Evolutionary conservation across 2,888 invertebrate genomes (phyloP), one percentile per base, ranked within the genome.

Genomic region (Rutpela maculata): DNA sequence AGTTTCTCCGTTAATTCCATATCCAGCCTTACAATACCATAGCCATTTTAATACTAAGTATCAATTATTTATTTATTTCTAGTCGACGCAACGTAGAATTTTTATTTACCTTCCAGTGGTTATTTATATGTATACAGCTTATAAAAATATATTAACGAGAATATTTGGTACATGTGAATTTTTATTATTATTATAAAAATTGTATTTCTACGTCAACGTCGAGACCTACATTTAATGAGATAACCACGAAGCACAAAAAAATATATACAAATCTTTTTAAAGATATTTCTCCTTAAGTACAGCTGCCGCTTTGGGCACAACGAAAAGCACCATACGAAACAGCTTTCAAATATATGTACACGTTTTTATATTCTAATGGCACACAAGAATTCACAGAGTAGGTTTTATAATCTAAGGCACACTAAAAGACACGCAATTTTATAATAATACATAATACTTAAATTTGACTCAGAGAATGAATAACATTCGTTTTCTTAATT

Each of bases 351-450:
- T 55, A 26, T 72, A 72, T 72, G 35, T 63, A 72, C 62, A 72
- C 9, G 38, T 31, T 31, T 63, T 63, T 50, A 72, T 69, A 35
- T 67, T 65, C 38, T 67, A 75, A 78, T 80, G 78, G 86, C 86
- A 86, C 86, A 82, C 83, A 66, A 74, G 82, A 86, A 85, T 85
- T 84, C 85, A 86, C 85, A 83, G 79, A 78, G 35, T 31, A 50
- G 60, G 22, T 72, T 72, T 62, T n/a, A 50, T 43, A 63, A 50
- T 35, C 55, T 78, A 78, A 78, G 78, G 78, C 78, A 78, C 78
- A 62, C 60, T 9, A 67, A 55, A 72, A 70, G 60, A 19, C 60
- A 70, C 70, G 26, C 31, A 12, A 38, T 65, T 43, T 35, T 43
- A 38, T 43, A 65, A 12, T 69, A 59, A 59, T 59, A 59, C 65